Conservation (phyloP, 2,797 vertebrate genomes). For the Mormyrus proboscirostris region DNA sequence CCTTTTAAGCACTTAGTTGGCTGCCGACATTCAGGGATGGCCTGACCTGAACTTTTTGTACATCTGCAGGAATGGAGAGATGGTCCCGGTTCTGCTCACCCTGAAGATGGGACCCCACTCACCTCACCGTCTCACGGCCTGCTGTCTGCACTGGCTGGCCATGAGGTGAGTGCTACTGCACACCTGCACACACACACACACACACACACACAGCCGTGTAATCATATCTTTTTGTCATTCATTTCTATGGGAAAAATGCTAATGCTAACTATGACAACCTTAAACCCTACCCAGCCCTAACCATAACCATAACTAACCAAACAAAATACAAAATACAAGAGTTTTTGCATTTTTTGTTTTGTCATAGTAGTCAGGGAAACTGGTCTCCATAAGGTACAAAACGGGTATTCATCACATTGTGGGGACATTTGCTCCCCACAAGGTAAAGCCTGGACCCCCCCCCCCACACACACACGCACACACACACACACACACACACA, state of each 20-base stretch:
- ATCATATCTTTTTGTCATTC: not conserved
- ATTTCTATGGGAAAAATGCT: too few relatives aligned
- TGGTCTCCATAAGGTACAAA: too few relatives aligned
- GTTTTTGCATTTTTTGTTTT: too few relatives aligned
- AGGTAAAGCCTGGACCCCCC: not conserved
- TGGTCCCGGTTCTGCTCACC: slow-evolving; percentile 26
- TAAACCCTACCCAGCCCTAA: too few relatives aligned
- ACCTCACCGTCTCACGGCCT: slow-evolving; percentile 25
- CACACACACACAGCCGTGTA: not conserved
- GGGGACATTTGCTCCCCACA: too few relatives aligned
- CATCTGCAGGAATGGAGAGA: slow-evolving; percentile 46
- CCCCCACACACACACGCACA: not conserved
- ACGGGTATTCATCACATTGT: too few relatives aligned
- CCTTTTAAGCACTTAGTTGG: slow-evolving; percentile 10
- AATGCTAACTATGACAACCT: too few relatives aligned
- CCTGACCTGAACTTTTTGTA: not conserved
- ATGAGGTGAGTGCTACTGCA: not conserved
- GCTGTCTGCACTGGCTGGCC: slow-evolving; percentile 34
- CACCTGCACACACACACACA: not conserved
- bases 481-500: slow-evolving; percentile 14
- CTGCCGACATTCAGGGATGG: slow-evolving; percentile 2
- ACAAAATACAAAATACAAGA: too few relatives aligned
- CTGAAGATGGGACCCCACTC: slow-evolving; percentile 30
- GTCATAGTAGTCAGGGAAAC: too few relatives aligned
- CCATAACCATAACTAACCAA: too few relatives aligned